These are phyloP conservation scores for Arvicanthis niloticus DNA, from an alignment of 2,113 vertebrate genomes.

Conservation along the genomic window DNA sequence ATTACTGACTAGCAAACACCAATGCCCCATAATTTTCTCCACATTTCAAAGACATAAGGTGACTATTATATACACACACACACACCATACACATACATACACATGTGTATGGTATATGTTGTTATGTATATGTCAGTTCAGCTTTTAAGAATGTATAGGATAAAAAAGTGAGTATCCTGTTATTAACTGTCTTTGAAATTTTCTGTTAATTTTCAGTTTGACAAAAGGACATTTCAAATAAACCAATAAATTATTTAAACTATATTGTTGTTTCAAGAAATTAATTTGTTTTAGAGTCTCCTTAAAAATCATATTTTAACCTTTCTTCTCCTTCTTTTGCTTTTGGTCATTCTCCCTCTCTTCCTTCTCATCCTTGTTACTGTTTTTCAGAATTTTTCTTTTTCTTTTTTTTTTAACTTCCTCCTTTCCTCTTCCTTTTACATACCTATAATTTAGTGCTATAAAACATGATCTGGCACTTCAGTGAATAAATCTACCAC, in stretches of 20 bases:
- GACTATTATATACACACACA: slow-evolving; percentile 75
- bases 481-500: neutral
- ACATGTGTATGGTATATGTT: neutral
- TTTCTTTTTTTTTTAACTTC: neutral
- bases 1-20: slow-evolving; percentile 75
- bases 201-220: neutral
- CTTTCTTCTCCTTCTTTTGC: neutral
- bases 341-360: accelerated
- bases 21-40: slow-evolving; percentile 70
- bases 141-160: neutral
- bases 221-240: neutral
- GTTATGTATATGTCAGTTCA: neutral
- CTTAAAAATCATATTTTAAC: neutral
- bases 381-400: neutral
- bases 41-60: slow-evolving; percentile 80
- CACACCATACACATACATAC: neutral
- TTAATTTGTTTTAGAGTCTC: neutral
- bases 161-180: neutral
- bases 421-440: neutral
- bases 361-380: neutral
- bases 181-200: neutral
- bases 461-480: neutral
- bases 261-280: neutral
- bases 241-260: neutral
- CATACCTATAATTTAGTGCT: neutral